These are phyloP conservation scores for Hyaena hyaena DNA, from an alignment of 2,113 vertebrate genomes.

Conservation along the genomic window DNA sequence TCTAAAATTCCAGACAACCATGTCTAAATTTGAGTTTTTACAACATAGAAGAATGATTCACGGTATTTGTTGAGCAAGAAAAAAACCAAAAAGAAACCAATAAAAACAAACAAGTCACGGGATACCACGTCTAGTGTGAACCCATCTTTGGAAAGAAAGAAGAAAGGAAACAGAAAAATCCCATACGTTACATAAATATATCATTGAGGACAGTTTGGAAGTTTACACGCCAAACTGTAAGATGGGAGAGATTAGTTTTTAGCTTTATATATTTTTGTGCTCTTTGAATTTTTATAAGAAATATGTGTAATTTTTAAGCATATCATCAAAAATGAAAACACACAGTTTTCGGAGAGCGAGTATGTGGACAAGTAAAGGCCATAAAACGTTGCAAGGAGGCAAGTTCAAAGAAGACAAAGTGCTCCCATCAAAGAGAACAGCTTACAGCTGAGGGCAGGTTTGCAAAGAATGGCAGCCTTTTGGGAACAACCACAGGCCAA, in stretches of 20 bases:
- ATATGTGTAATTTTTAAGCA: neutral
- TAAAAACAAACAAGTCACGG: neutral
- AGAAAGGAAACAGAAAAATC: neutral
- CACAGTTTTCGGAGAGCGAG: neutral
- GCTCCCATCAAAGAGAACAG: neutral
- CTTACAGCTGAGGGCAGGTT: neutral
- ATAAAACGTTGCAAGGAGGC: neutral
- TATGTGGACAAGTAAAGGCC: neutral
- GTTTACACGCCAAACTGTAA: neutral
- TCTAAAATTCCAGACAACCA: neutral
- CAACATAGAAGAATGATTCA: neutral
- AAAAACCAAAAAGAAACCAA: neutral
- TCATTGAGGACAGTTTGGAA: neutral
- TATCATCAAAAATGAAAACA: neutral
- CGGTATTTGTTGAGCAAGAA: neutral
- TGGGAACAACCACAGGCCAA: neutral
- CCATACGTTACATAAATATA: neutral
- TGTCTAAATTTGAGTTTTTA: neutral
- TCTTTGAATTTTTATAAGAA: neutral
- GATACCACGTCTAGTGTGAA: neutral
- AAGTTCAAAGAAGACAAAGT: neutral
- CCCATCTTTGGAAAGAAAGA: neutral
- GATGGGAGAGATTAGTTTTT: neutral
- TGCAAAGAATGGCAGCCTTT: neutral
- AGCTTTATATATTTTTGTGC: neutral